phyloP scores from a whole-genome alignment of 2,888 invertebrate genomes.

The Melanostoma mellinum region DNA sequence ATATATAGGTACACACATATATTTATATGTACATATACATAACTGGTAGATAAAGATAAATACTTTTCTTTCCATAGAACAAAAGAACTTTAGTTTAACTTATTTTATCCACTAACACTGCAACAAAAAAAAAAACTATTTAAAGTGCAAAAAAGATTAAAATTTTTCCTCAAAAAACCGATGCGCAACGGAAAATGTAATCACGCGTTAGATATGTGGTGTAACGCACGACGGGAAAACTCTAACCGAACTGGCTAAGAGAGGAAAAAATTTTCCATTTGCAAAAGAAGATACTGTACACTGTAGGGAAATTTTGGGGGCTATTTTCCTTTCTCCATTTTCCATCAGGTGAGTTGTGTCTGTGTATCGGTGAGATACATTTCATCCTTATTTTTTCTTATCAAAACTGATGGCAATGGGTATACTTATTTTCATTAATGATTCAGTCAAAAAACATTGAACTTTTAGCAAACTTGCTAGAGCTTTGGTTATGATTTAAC shows the following conservation, averaged over 20 bases:
- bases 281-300: slow-evolving; percentile 36
- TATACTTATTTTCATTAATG: neutral
- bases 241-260: slow-evolving; percentile 66
- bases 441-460: too few species aligned
- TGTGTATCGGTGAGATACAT: slow-evolving; percentile 38
- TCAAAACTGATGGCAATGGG: neutral
- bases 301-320: slow-evolving; percentile 53
- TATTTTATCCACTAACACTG: slow-evolving; percentile 31
- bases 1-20: neutral
- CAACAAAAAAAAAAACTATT: slow-evolving; percentile 29
- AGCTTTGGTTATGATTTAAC: too few species aligned
- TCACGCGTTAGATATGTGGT: slow-evolving; percentile 58
- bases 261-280: slow-evolving; percentile 40
- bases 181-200: slow-evolving; percentile 71
- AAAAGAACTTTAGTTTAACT: neutral
- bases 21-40: neutral
- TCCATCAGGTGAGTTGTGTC: slow-evolving; percentile 49
- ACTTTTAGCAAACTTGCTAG: too few species aligned
- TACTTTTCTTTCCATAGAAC: neutral
- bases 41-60: too few species aligned
- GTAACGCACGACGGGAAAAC: slow-evolving; percentile 71
- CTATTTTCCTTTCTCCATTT: slow-evolving; percentile 32
- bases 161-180: slow-evolving; percentile 67
- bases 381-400: slow-evolving; percentile 6
- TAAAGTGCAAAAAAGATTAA: slow-evolving; percentile 18